Percentiles rank a stretch among this genome's conserved stretches.
phyloP scores from a whole-genome alignment of 2,888 invertebrate genomes.

The Agrochola litura region DNA sequence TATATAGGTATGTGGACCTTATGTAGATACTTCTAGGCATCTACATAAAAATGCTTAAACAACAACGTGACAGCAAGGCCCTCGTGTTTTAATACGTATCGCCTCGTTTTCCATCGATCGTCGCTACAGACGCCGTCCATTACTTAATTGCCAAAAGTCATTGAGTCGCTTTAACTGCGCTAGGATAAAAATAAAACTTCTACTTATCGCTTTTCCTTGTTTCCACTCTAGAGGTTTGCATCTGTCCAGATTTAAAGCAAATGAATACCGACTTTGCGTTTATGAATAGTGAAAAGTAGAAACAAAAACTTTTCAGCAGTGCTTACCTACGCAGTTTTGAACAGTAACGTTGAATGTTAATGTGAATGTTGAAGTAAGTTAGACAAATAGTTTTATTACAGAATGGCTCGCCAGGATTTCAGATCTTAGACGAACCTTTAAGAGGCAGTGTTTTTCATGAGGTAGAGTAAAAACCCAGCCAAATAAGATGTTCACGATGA shows the following conservation, averaged over 20 bases:
- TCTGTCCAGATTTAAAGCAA: slow-evolving; percentile 18
- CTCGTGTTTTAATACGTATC: slow-evolving; percentile 32
- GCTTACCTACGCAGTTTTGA: background rate
- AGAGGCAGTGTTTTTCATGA: background rate
- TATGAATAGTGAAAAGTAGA: background rate
- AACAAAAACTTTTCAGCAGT: background rate
- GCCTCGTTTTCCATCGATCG: slow-evolving; percentile 65
- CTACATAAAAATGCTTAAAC: background rate
- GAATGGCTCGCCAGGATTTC: background rate
- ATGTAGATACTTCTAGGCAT: background rate
- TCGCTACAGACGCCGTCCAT: slow-evolving; percentile 68
- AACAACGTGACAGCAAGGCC: slow-evolving; percentile 30
- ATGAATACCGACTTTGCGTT: slow-evolving; percentile 3
- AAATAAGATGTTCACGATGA: background rate
- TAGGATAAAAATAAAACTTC: slow-evolving; percentile 49
- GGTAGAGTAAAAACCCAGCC: background rate
- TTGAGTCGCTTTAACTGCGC: slow-evolving; percentile 59
- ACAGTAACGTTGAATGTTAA: background rate
- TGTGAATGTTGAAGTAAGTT: background rate
- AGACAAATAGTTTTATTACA: background rate
- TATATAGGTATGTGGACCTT: background rate
- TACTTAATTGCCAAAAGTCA: slow-evolving; percentile 76
- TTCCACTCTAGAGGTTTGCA: slow-evolving; percentile 20
- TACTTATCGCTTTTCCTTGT: slow-evolving; percentile 30
- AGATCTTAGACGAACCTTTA: too few relatives aligned